Evolutionary conservation across 2,113 vertebrate genomes (phyloP), one percentile per base, ranked within the genome.

Genomic region (Clarias gariepinus): DNA sequence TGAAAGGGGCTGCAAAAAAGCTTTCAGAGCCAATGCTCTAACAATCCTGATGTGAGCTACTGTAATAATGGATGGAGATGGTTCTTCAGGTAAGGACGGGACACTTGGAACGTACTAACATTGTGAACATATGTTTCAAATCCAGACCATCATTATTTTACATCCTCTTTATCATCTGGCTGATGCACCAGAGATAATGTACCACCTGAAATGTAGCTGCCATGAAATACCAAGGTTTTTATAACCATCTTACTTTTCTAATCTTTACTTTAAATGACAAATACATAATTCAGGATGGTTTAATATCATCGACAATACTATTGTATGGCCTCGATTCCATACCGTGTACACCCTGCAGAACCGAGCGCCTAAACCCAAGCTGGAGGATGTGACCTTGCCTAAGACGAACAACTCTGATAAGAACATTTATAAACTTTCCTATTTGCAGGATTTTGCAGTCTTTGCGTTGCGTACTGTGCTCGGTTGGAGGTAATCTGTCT

Each of bases 401-500:
- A n/a, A 66, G 57, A 41, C 19, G 63, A n/a, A 15, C 36, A 64
- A 41, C 23, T 78, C 13, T n/a, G n/a, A 68, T 79, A 68, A 80
- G n/a, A 57, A 69, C 3, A 3, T 80, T 58, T 80, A 15, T 47
- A 84, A 74, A 84, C 55, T 76, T 73, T 58, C 8, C 60, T 25
- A 52, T 23, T 60, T 28, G 60, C 12, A 36, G 57, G 78, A 60
- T 58, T 80, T 79, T 79, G 57, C 53, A 28, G 12, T 80, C 28
- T 60, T 81, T 23, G 7, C 47, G 7, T 18, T 36, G 57, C 1
- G 57, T 36, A 60, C 57, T 61, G 55, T 36, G 78, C 57, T 81
- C 30, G 5, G 57, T 61, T 61, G 78, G 55, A 81, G 55, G 57
- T 60, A 81, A 81, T 81, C 57, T 61, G 57, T 81, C 78, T 81